These are phyloP conservation scores for Ephydatia muelleri DNA, from an alignment of 37 sponge, comb jelly and placozoan species.

Conservation along the genomic window DNA sequence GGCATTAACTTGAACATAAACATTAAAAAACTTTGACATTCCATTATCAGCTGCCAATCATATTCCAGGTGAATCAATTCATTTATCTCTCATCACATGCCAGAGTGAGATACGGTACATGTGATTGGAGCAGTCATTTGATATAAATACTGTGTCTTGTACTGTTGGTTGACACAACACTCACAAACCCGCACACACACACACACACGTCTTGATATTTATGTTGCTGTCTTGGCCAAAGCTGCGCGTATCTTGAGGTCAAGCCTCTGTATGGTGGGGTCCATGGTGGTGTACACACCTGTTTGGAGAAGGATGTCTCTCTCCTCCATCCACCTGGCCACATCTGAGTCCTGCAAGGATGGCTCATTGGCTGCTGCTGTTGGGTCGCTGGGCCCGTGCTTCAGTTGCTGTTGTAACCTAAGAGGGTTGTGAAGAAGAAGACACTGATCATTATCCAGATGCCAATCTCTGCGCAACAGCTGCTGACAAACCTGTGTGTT, in stretches of 20 bases:
- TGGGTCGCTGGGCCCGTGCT: not conserved
- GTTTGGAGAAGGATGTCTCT: constrained; percentile 85
- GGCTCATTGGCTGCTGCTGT: not conserved
- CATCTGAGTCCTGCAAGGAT: constrained; percentile 30
- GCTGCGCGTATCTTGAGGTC: constrained; percentile 75
- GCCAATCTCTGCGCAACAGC: not conserved
- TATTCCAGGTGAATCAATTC: too few relatives aligned
- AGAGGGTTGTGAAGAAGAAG: not conserved
- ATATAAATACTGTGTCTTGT: too few relatives aligned
- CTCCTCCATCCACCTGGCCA: constrained; percentile 92
- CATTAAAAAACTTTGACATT: too few relatives aligned
- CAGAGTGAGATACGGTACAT: too few relatives aligned
- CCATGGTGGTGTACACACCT: constrained; percentile 79
- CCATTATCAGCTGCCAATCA: too few relatives aligned
- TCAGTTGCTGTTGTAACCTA: constrained; percentile 31
- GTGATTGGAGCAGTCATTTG: too few relatives aligned
- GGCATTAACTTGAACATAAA: too few relatives aligned
- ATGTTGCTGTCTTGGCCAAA: not conserved
- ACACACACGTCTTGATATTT: not conserved
- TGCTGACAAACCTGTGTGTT: constrained; percentile 29
- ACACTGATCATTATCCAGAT: not conserved
- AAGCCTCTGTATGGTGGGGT: constrained; percentile 78
- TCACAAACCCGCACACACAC: not conserved
- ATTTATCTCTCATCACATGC: too few relatives aligned
- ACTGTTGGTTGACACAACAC: too few relatives aligned